Evolutionary conservation across 2,888 invertebrate species (phyloP), one percentile per base, ranked within the genome.

Genomic region (Resseliella maxima): DNA sequence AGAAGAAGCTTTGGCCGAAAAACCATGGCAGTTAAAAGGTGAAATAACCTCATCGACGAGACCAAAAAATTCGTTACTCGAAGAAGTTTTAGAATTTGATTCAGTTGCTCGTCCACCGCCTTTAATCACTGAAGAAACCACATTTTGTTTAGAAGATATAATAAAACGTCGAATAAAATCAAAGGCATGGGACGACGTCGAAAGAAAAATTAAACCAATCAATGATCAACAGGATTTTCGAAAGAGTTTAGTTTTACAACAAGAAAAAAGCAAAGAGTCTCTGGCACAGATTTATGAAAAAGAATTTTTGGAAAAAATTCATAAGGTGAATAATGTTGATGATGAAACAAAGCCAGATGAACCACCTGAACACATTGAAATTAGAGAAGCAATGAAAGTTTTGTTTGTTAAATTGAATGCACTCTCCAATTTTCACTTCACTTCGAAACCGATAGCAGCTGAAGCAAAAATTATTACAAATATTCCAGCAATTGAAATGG

Each of bases 231-330:
- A 95, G 83, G 95, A 96, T 87, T 98, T 95, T 90, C 97, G 97
- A 89, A 98, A 98, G 89, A 94, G 96, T 88, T 92, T 98, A 86
- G 93, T 97, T 0, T 91, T 99, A 83, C 96, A 99, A 90, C 97
- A 98, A 88, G 96, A 98, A 89, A 99, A 99, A 90, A 98, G 98
- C 89, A 98, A 99, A 91, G 92, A 95, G 87, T 98, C 98, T 86
- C 92, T 99, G 86, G 96, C 98, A 0, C 95, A 99, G 91, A 95
- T 99, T 85, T 99, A 99, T 89, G 99, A 99, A 92, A 94, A 95
- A 88, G 96, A 97, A 90, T 97, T 94, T 89, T 91, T 96, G 50
- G 92, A 94, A 87, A 94, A 96, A 89, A 90, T 93, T 87, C 93
- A 93, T 86, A 92, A 93, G 46, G 72, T 90, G 0, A 88, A 90